phyloP scores from a whole-genome alignment of 2,113 vertebrate genomes.

The Cyprinodon tularosa region DNA sequence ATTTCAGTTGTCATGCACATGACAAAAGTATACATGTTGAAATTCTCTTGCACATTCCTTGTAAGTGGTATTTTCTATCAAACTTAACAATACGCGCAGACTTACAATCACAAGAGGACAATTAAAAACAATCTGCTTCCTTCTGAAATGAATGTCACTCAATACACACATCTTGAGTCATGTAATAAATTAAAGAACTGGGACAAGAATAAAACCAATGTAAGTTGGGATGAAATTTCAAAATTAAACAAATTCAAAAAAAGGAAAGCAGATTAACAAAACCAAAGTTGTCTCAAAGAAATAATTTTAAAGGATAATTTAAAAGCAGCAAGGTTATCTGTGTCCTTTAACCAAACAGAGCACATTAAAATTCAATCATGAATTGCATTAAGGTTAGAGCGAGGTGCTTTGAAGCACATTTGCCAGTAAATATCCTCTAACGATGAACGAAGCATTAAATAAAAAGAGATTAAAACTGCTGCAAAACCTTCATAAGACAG shows the following conservation, averaged over 20 bases:
- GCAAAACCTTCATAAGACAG: slow-evolving; percentile 61
- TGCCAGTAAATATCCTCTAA: background rate
- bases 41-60: too few relatives aligned
- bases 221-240: background rate
- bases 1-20: too few relatives aligned
- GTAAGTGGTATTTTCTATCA: too few relatives aligned
- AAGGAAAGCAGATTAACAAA: background rate
- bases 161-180: too few relatives aligned
- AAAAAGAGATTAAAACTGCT: background rate
- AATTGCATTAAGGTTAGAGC: background rate
- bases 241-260: background rate
- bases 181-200: background rate
- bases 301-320: background rate
- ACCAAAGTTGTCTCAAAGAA: background rate
- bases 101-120: too few relatives aligned
- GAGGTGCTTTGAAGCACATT: background rate
- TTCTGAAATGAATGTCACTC: too few relatives aligned
- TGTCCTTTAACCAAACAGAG: background rate
- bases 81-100: too few relatives aligned
- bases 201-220: background rate
- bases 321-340: background rate
- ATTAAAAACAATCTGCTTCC: too few relatives aligned
- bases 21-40: too few relatives aligned
- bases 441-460: background rate
- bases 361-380: background rate